A percentile compares a stretch with the other conserved stretches of the same genome.
phyloP scores from a whole-genome alignment of 2,888 invertebrate genomes.

The Stenodema calcarata region DNA sequence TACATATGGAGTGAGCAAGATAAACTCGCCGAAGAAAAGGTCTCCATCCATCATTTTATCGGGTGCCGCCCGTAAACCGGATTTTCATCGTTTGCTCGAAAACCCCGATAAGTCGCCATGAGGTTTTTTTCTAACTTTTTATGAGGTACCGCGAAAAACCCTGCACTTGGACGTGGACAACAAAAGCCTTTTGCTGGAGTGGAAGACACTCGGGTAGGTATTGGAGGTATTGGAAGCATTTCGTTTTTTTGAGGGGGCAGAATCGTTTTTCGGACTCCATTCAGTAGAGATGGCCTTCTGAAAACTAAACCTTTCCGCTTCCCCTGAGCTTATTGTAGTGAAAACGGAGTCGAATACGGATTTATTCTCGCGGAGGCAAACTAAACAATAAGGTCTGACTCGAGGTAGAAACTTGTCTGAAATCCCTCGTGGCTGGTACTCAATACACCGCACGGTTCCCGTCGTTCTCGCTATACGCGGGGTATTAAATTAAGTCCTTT shows the following conservation, averaged over 20 bases:
- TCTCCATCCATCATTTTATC: conserved; percentile 17
- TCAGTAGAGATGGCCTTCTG: neutral
- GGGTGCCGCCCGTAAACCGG: neutral
- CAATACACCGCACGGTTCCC: neutral
- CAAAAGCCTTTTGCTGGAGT: neutral
- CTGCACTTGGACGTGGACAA: neutral
- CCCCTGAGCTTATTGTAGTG: neutral
- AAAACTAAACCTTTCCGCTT: neutral
- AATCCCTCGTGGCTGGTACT: neutral
- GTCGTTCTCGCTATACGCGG: neutral
- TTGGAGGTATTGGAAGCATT: no score
- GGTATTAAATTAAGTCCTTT: neutral
- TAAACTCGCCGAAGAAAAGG: neutral
- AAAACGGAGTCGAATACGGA: neutral
- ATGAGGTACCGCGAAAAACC: neutral
- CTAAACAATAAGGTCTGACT: neutral
- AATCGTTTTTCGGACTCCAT: neutral
- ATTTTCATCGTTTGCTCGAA: neutral
- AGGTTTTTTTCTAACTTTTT: neutral
- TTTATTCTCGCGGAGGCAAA: neutral
- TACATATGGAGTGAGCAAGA: conserved; percentile 32
- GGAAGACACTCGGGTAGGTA: no score
- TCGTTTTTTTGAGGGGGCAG: neutral
- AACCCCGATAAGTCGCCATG: neutral
- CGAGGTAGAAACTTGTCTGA: neutral